Base-by-base conservation (phyloP, 1,140 invertebrate species). In the Tetranychus urticae region DNA sequence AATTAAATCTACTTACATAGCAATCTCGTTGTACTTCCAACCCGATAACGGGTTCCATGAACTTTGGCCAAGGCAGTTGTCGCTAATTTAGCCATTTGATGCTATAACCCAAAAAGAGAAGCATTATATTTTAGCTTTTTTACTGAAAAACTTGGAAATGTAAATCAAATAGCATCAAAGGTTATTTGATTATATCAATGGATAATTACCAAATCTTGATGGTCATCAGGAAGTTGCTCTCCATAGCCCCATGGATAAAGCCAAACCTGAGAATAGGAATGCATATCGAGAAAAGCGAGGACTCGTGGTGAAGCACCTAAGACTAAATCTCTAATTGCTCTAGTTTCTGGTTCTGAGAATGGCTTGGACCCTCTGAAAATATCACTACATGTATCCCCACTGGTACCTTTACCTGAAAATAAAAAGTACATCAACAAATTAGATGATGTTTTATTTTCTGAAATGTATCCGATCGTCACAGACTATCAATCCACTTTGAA, bases 121-220 rank as follows among this genome's bases (percentile, higher is more conserved):
- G 23, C 23, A 23, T 23, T 23, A 23, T 23, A 23, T 23, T 23
- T 23, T 23, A 23, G 23, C 23, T 23, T 23, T 47, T 6, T 47
- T 12, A 47, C 23, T 23, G 23, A 23, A 23, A 23, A 23, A 23
- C 23, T 23, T 23, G 0, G 23, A 0, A 23, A 23, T 23, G 23
- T 23, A 23, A 23, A 0, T 0, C 23, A 23, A 23, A 23, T 23
- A 23, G 23, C 23, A 23, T 23, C 23, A 23, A 23, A 23, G 23
- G 23, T 23, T 23, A 23, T 23, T 23, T 23, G 5, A 31, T 52
- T 33, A 2, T 2, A 23, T n/a, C 23, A 2, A 12, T 42, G 10
- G 10, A 6, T 42, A 42, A 13, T 54, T 14, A 62, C 86, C 85
- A 89, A 36, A 50, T 60, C 48, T 13, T 13, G 10, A 39, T 60